Evolutionary conservation across 2,888 invertebrate genomes (phyloP), one percentile per base, ranked within the genome.

Genomic region (Coelopa pilipes): DNA sequence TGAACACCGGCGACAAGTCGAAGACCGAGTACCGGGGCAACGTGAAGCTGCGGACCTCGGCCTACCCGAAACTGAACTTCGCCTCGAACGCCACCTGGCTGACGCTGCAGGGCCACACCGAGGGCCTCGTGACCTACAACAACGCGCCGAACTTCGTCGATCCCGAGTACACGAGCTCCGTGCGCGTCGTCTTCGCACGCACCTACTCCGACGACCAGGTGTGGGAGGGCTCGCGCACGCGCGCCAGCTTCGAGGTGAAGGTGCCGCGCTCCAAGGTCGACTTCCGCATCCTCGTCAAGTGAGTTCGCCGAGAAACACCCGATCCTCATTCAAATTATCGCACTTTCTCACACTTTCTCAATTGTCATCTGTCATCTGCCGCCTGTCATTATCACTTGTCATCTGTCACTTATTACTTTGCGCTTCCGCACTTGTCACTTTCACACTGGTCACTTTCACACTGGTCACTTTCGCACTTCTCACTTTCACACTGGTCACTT

Each of bases 11-110:
- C 9, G 85, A 87, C 47, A 84, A 83, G 72, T 82, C 83, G 0
- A 84, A 84, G 73, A 84, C 84, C 0, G 87, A 87, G 67, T 86
- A 86, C 70, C 90, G 91, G 62, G 93, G 92, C 0, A 91, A 92
- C 73, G 84, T 94, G 68, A 91, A 91, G 60, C 88, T 96, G 79
- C 90, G 91, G 74, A 93, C 94, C 13, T 92, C 94, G 0, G 94
- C 94, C 0, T 94, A 95, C 87, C 93, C 94, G 0, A 90, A 91
- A 55, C 90, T 93, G 73, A 92, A 94, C 84, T 92, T 94, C 82
- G 91, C 90, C 74, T 88, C 92, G 0, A 90, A 91, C 63, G 78
- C 80, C 2, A 91, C 90, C 77, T 92, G 92, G 88, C 88, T 94
- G 88, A 92, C 91, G 86, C 91, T 93, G 1, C 90, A 92, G 80